phyloP scores from a whole-genome alignment of 1,140 invertebrate species.

The Liolophura sinensis region DNA sequence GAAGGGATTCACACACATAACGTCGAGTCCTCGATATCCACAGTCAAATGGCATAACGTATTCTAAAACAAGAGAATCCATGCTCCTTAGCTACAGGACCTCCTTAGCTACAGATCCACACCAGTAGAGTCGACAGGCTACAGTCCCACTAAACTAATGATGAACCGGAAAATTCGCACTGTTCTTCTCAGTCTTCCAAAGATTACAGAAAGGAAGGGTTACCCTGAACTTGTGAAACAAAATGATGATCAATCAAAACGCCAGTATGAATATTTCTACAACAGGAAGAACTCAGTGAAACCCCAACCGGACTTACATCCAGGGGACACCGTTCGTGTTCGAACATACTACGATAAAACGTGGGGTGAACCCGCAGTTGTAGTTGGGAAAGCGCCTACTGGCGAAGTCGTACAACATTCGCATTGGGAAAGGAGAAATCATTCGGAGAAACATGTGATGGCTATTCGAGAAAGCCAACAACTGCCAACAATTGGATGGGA shows the following conservation, averaged over 20 bases:
- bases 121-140: constrained; percentile 12
- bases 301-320: background rate
- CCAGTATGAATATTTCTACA: background rate
- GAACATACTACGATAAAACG: background rate
- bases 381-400: background rate
- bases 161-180: constrained; percentile 12
- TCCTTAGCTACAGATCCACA: constrained; percentile 20
- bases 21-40: constrained; percentile 15
- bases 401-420: background rate
- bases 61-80: constrained; percentile 19
- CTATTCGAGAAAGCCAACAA: constrained; percentile 35
- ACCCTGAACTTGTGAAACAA: background rate
- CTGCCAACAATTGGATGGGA: constrained; percentile 31
- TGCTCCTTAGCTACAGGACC: constrained; percentile 12
- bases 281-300: background rate
- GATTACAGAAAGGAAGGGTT: background rate
- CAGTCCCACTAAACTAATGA: constrained; percentile 18
- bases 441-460: constrained; percentile 33
- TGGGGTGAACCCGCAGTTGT: too few relatives aligned
- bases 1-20: constrained; percentile 19
- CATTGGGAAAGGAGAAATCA: constrained; percentile 18
- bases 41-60: constrained; percentile 17
- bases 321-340: background rate
- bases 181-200: constrained; percentile 8
- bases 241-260: background rate